Percentiles rank a stretch among this genome's conserved stretches.
Evolutionary conservation across 2,888 invertebrate genomes (phyloP).

Genomic region (Pantelozetes paolii): DNA sequence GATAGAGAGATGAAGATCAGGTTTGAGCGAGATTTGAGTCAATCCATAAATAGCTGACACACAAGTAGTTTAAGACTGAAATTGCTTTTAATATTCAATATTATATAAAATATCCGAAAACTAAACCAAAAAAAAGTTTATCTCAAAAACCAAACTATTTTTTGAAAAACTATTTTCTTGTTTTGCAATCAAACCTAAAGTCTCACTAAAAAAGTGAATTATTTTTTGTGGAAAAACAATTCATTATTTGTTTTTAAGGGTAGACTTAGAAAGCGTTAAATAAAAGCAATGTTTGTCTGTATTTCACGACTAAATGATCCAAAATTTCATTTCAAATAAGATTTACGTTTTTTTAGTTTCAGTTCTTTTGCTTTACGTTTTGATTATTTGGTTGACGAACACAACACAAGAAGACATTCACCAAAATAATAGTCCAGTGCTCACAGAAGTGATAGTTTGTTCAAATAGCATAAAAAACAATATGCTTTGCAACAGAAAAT

Average conservation of each 20-base stretch:
- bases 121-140: not conserved
- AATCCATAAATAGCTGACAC: conserved; percentile 34
- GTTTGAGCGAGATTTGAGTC: conserved; percentile 14
- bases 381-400: conserved; percentile 3
- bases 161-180: not conserved
- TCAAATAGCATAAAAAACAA: conserved; percentile 21
- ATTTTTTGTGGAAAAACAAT: not conserved
- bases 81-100: not conserved
- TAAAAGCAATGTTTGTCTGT: not conserved
- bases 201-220: not conserved
- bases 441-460: conserved; percentile 12
- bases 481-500: not conserved
- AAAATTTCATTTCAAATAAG: not conserved
- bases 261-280: not conserved
- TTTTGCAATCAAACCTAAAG: not conserved
- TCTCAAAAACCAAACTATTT: not conserved
- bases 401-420: not conserved
- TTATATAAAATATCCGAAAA: not conserved
- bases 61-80: conserved; percentile 24
- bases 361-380: not conserved
- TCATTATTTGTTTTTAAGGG: conserved; percentile 4
- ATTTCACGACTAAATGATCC: not conserved
- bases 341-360: not conserved
- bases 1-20: conserved; percentile 20
- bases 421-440: not conserved